Evolutionary conservation across 2,797 vertebrate species (phyloP), one percentile per base, ranked within the genome.

Genomic region (Pogoniulus pusillus): DNA sequence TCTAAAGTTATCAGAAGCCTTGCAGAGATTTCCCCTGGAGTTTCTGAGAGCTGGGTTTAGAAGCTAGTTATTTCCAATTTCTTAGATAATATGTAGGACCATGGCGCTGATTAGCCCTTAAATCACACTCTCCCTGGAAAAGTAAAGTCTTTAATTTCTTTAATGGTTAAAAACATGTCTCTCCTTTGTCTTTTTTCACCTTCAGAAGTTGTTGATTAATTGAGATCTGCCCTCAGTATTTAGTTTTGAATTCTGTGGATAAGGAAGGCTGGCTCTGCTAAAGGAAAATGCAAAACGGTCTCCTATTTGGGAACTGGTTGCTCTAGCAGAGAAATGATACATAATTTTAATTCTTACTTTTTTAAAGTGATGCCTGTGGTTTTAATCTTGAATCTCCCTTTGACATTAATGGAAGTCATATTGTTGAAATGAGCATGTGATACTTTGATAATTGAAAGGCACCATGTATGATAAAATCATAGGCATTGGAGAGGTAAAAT

Each of bases 11-110:
- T 97, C 96, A 97, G 93, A 95, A 70, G 89, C 81, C 90, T 95
- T 96, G 85, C 96, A 97, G 97, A 96, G 96, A 96, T 94, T 95
- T 87, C 94, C 96, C 81, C 93, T 84, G 95, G 95, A 97, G 89
- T 93, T 95, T 93, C 89, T 83, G 85, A 96, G 86, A 92, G 80
- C 93, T 90, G 65, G 66, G 78, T 94, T 96, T 95, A 88, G 94
- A 95, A 94, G 89, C 89, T 95, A 96, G 96, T 95, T 96, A 96
- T 97, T 97, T 97, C 93, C 93, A 95, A 93, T 96, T 96, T 97
- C 93, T 95, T 97, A 96, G 93, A 97, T 97, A 97, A 96, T 94
- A 62, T 96, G 84, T 94, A 92, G 95, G 91, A 96, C 92, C 91
- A 87, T 71, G 75, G 75, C 93, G 83, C 70, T 96, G 96, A 97